Evolutionary conservation across 2,113 vertebrate species (phyloP).

Genomic region (Epinephelus cyanopodus): DNA sequence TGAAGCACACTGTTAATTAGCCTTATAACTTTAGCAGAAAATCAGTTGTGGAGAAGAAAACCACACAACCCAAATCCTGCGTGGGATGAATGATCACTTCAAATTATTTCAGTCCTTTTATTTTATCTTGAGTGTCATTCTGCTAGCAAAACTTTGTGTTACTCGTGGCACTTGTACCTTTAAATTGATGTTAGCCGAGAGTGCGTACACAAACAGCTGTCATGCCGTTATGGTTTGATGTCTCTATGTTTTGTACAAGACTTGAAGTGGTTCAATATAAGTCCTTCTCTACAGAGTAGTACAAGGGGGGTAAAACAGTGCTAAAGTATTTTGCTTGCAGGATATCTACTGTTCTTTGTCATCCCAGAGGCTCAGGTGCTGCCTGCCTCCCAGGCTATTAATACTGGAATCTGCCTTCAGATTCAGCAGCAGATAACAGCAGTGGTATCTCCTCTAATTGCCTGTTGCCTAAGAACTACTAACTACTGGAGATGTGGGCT

Average conservation of each 20-base stretch:
- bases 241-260: slow-evolving; percentile 4
- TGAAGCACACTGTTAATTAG: neutral
- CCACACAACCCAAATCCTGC: neutral
- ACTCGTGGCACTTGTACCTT: neutral
- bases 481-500: slow-evolving; percentile 57
- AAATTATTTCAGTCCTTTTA: neutral
- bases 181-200: neutral
- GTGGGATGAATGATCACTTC: neutral
- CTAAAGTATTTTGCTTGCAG: slow-evolving; percentile 24
- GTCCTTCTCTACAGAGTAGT: neutral
- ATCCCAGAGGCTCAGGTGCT: slow-evolving; percentile 55
- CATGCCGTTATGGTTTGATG: neutral
- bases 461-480: slow-evolving; percentile 64
- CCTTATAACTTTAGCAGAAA: neutral
- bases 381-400: slow-evolving; percentile 50
- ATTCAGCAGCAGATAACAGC: slow-evolving; percentile 63
- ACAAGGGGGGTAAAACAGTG: neutral
- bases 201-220: neutral
- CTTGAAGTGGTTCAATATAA: slow-evolving; percentile 14
- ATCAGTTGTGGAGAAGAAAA: neutral
- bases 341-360: slow-evolving; percentile 37
- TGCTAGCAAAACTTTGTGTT: neutral
- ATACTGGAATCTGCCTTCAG: slow-evolving; percentile 57
- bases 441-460: slow-evolving; percentile 69
- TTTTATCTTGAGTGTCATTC: neutral